Evolutionary conservation across 2,113 vertebrate genomes (phyloP).

Genomic region (Grammomys surdaster): DNA sequence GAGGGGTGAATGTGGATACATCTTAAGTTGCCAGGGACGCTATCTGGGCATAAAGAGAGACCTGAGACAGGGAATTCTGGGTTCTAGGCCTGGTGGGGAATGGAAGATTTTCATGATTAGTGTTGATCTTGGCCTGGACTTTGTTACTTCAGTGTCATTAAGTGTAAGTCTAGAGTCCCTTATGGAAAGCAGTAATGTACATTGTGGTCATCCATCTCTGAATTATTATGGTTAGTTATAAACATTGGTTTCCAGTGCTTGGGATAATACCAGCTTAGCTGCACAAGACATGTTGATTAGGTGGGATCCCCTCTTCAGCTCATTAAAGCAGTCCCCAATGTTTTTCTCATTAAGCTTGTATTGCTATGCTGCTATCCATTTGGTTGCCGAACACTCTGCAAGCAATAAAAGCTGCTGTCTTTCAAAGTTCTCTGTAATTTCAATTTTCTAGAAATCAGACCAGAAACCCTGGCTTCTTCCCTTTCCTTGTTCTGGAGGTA

Average conservation of each 20-base stretch:
- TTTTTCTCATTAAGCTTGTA: conserved; percentile 7
- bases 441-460: neutral
- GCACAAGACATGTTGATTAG: conserved; percentile 25
- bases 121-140: neutral
- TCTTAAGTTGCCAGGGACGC: neutral
- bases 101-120: neutral
- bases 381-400: conserved; percentile 4
- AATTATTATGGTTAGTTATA: neutral
- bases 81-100: neutral
- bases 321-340: conserved; percentile 8
- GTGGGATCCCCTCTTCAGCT: conserved; percentile 26
- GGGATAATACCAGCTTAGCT: neutral
- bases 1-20: neutral
- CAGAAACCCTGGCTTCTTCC: neutral
- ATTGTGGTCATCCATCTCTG: neutral
- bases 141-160: conserved; percentile 1
- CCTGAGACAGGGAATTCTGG: neutral
- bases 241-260: neutral
- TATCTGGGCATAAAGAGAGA: accelerated
- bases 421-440: conserved; percentile 19
- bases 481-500: neutral
- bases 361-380: conserved; percentile 7
- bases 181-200: neutral
- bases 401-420: conserved; percentile 27
- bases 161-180: neutral